Percentiles rank a stretch among this genome's conserved stretches.
Conservation (phyloP, 2,113 vertebrate genomes). For the Heloderma charlesbogerti region DNA sequence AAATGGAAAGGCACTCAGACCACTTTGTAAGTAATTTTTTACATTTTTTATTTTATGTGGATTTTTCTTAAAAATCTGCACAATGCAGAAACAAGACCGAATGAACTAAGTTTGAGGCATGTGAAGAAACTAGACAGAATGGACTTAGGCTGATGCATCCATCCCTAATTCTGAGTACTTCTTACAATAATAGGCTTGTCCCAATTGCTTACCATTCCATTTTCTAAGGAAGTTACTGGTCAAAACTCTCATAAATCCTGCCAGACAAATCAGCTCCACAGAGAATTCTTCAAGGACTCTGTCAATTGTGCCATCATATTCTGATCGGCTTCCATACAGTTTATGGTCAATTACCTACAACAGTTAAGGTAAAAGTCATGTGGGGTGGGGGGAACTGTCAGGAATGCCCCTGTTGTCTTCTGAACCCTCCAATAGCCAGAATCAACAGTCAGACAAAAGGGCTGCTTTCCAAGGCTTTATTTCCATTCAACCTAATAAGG, state of each 20-base stretch:
- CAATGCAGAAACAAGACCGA: background rate
- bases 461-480: too few species aligned
- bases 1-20: background rate
- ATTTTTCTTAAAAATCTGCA: background rate
- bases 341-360: conserved; percentile 89
- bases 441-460: too few species aligned
- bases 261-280: conserved; percentile 87
- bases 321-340: conserved; percentile 85
- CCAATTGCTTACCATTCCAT: conserved; percentile 82
- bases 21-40: background rate
- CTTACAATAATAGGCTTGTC: background rate
- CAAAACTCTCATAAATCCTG: conserved; percentile 89
- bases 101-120: background rate
- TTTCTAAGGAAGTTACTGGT: conserved; percentile 86
- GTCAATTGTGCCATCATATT: conserved; percentile 89
- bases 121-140: background rate
- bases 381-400: background rate
- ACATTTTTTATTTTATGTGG: background rate
- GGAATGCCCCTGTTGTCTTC: too few species aligned
- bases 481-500: too few species aligned
- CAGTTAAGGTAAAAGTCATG: background rate
- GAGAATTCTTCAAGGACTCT: conserved; percentile 85
- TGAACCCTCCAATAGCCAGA: too few species aligned
- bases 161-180: background rate
- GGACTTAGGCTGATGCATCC: background rate